phyloP scores from a whole-genome alignment of 2,797 vertebrate species.

The Momotus momota region DNA sequence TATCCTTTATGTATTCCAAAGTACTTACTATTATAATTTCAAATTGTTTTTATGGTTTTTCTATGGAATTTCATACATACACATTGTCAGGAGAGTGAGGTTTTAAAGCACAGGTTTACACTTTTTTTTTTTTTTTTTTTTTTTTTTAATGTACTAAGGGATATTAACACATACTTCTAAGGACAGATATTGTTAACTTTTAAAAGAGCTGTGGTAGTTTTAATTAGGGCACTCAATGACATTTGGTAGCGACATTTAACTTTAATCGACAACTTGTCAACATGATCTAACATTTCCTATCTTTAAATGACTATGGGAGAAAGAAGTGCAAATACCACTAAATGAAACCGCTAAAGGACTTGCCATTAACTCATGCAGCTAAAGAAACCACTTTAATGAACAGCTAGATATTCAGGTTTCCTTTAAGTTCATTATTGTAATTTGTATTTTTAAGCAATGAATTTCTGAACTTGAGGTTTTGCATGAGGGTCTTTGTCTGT shows the following conservation, averaged over 20 bases:
- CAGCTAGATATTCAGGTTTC: neutral
- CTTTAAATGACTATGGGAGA: constrained; percentile 41
- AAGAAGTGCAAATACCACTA: neutral
- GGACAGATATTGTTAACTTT: constrained; percentile 46
- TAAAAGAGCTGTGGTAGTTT: constrained; percentile 59
- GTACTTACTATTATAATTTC: neutral
- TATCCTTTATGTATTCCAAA: neutral
- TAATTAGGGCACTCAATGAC: constrained; percentile 55
- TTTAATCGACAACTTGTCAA: constrained; percentile 54
- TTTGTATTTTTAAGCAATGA: neutral
- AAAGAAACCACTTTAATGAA: neutral
- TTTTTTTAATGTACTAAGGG: neutral
- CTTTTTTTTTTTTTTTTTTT: neutral
- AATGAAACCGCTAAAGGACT: neutral
- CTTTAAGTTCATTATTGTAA: neutral
- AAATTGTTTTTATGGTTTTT: neutral
- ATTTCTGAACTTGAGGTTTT: neutral
- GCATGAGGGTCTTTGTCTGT: neutral
- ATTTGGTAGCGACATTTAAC: constrained; percentile 65
- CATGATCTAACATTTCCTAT: constrained; percentile 62
- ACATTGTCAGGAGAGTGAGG: accelerated
- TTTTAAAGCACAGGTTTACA: neutral
- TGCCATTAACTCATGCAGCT: neutral
- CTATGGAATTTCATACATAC: neutral
- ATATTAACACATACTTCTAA: constrained; percentile 45